These are phyloP conservation scores for Tenualosa ilisha DNA, from an alignment of 2,797 vertebrate genomes.

Conservation along the genomic window DNA sequence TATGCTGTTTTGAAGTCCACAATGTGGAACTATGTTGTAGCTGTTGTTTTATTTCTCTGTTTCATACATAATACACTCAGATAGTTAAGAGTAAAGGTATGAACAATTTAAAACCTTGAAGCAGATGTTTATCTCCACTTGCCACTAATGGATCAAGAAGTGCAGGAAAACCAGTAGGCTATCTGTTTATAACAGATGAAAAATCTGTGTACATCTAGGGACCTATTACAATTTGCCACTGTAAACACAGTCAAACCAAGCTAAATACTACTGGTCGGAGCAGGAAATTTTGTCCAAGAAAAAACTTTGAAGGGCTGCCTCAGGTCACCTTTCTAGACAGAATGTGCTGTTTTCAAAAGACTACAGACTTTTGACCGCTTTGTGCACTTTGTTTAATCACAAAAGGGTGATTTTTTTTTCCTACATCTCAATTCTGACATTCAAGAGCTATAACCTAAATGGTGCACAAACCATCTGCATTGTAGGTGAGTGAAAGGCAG, in stretches of 20 bases:
- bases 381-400: conserved; percentile 18
- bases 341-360: neutral
- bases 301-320: neutral
- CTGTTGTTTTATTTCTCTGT: neutral
- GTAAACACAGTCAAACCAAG: conserved; percentile 5
- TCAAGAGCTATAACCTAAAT: neutral
- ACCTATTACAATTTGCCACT: neutral
- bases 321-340: neutral
- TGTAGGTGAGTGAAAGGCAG: neutral
- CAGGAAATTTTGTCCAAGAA: neutral
- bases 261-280: conserved; percentile 16
- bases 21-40: neutral
- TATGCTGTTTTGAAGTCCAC: neutral
- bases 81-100: neutral
- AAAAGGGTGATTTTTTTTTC: neutral
- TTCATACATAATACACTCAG: neutral
- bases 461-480: neutral
- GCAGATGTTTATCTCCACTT: neutral
- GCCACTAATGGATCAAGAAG: neutral
- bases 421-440: neutral
- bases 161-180: neutral
- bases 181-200: neutral
- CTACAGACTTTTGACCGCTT: neutral
- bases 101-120: neutral
- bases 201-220: neutral